These are phyloP conservation scores for Bovichtus diacanthus DNA, from an alignment of 2,797 vertebrate genomes.

Conservation along the genomic window DNA sequence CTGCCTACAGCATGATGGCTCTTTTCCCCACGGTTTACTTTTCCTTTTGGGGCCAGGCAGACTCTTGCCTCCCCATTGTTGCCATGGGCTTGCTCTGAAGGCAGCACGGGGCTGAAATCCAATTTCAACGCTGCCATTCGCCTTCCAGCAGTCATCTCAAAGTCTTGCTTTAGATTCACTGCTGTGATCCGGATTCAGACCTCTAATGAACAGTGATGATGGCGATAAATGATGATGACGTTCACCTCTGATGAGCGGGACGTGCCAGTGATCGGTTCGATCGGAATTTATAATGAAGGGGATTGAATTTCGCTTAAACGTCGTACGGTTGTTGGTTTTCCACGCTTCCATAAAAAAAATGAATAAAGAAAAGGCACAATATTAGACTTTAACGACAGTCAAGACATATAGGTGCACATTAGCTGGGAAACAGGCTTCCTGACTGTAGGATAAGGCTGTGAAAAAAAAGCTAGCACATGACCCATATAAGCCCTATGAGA, in stretches of 20 bases:
- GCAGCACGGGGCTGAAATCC: slow-evolving; percentile 54
- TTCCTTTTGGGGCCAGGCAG: slow-evolving; percentile 36
- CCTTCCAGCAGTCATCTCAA: slow-evolving; percentile 45
- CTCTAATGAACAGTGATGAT: slow-evolving; percentile 41
- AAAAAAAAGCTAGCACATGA: slow-evolving; percentile 37
- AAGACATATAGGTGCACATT: slow-evolving; percentile 13
- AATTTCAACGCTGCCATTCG: slow-evolving; percentile 57
- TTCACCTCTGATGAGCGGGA: slow-evolving; percentile 20
- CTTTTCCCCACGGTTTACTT: slow-evolving; percentile 38
- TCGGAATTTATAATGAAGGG: slow-evolving; percentile 36
- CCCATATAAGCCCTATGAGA: slow-evolving; percentile 53
- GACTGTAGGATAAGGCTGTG: slow-evolving; percentile 13
- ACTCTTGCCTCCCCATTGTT: slow-evolving; percentile 49
- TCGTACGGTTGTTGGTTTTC: not conserved
- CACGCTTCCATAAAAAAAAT: not conserved
- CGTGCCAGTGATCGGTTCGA: slow-evolving; percentile 24
- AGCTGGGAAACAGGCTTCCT: slow-evolving; percentile 3
- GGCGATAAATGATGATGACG: slow-evolving; percentile 43
- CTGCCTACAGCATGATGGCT: slow-evolving; percentile 29
- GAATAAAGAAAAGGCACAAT: not conserved
- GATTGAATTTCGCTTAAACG: not conserved
- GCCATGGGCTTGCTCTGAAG: slow-evolving; percentile 53
- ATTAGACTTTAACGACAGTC: not conserved
- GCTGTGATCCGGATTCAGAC: slow-evolving; percentile 28
- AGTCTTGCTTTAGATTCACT: slow-evolving; percentile 44